Conservation (phyloP, 1,140 invertebrate species). For the Popillia japonica region DNA sequence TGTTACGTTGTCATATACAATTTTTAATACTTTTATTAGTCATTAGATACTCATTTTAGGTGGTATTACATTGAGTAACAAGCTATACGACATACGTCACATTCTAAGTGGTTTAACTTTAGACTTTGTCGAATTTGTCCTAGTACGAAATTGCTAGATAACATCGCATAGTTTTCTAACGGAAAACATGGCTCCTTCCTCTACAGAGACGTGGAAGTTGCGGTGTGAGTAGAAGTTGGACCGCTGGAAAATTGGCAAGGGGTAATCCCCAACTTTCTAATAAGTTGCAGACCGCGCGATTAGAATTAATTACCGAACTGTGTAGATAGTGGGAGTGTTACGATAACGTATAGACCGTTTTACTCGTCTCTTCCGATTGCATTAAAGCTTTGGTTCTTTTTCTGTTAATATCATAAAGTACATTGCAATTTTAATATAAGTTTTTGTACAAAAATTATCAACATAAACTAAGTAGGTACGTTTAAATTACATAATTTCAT, state of each 20-base stretch:
- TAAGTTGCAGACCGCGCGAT: background rate
- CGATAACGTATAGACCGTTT: background rate
- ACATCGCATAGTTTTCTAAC: slow-evolving; percentile 4
- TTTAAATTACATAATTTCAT: background rate
- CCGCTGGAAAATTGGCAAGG: background rate
- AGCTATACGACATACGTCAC: background rate
- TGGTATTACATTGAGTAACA: no score
- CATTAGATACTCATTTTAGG: no score
- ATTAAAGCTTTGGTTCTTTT: no score
- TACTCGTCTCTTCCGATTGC: background rate
- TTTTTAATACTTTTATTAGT: no score
- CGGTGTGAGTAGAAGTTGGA: no score
- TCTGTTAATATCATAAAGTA: background rate
- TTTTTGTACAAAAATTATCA: no score
- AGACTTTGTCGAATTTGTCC: background rate
- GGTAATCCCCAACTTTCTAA: background rate
- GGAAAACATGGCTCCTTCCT: background rate
- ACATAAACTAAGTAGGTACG: no score
- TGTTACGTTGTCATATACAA: no score
- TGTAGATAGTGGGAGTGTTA: background rate
- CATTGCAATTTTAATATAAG: background rate
- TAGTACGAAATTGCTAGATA: background rate
- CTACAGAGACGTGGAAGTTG: background rate
- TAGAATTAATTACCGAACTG: background rate
- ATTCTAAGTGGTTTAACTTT: slow-evolving; percentile 10